phyloP scores from a whole-genome alignment of 2,113 vertebrate genomes.

The Pyxicephalus adspersus region DNA sequence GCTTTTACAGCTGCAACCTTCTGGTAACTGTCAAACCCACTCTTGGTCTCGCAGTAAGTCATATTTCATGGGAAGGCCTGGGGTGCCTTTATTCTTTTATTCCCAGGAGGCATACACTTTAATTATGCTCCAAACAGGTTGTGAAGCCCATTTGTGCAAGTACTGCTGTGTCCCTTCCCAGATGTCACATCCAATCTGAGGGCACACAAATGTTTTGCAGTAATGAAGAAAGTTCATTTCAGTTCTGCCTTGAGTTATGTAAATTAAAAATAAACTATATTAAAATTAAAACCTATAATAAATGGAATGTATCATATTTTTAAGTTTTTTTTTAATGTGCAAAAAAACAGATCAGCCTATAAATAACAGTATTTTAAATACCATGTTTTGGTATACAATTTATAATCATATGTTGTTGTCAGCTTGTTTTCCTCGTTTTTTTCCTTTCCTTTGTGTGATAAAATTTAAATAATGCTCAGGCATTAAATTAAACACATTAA shows the following conservation, averaged over 20 bases:
- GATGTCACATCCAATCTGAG: slow-evolving; percentile 66
- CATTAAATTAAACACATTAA: no score
- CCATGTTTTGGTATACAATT: no score
- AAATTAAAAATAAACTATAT: background rate
- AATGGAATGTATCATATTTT: no score
- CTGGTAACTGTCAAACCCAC: slow-evolving; percentile 72
- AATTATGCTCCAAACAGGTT: slow-evolving; percentile 63
- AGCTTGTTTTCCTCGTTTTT: no score
- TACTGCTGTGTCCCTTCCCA: slow-evolving; percentile 64
- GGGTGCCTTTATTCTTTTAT: slow-evolving; percentile 68
- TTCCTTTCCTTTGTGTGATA: no score
- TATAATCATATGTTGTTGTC: no score
- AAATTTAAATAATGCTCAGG: no score
- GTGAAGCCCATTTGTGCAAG: slow-evolving; percentile 61
- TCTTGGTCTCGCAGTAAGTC: slow-evolving; percentile 72
- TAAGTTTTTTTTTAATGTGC: no score
- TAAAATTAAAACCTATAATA: background rate
- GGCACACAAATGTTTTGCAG: slow-evolving; percentile 61
- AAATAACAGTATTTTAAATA: no score
- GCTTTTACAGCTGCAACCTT: slow-evolving; percentile 64
- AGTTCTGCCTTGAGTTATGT: slow-evolving; percentile 51
- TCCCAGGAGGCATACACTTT: slow-evolving; percentile 65
- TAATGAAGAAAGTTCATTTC: slow-evolving; percentile 59
- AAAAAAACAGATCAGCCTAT: no score
- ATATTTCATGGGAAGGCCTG: slow-evolving; percentile 66